Evolutionary conservation across 2,797 vertebrate genomes (phyloP), one percentile per base, ranked within the genome.

Genomic region (Coluber constrictor): DNA sequence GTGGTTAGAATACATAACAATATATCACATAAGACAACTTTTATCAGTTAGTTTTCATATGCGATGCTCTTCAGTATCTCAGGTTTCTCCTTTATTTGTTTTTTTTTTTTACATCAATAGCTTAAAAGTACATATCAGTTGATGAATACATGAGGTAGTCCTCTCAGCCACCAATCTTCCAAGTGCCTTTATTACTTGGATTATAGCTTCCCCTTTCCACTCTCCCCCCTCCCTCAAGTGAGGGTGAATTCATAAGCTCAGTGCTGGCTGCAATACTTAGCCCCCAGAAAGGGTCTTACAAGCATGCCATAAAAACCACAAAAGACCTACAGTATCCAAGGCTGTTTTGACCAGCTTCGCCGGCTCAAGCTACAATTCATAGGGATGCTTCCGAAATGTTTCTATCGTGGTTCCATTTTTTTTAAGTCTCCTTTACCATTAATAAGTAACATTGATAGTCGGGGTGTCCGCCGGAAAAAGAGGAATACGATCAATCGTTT

Each of bases 181-280:
- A 89, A 86, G 55, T 90, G 15, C 25, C 23, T 15, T 51, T 27
- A 27, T 66, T 59, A 66, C 32, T 63, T 47, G 20, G 83, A 93
- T 87, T 2, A 60, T 32, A 25, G 79, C 25, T 8, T 88, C 88
- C 51, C 20, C n/a, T 25, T 59, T 61, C 43, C 43, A 88, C 27
- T 66, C 55, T 86, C 56, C 66, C 3, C 57, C 56, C 13, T 3
- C 27, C 29, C 20, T 6, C 25, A 61, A 47, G 90, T 11, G 79
- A 92, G 94, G 95, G 96, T 93, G 51, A 92, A 96, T 95, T 96
- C 96, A 94, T 93, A 88, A 92, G 96, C 96, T 37, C n/a, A 37
- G 70, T 37, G 32, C 70, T 37, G 32, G n/a, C 16, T 95, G 93
- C 91, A 90, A 20, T 94, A 54, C 51, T 54, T 54, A 10, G 51